phyloP scores from a whole-genome alignment of 2,888 invertebrate species.

The Clunio marinus region DNA sequence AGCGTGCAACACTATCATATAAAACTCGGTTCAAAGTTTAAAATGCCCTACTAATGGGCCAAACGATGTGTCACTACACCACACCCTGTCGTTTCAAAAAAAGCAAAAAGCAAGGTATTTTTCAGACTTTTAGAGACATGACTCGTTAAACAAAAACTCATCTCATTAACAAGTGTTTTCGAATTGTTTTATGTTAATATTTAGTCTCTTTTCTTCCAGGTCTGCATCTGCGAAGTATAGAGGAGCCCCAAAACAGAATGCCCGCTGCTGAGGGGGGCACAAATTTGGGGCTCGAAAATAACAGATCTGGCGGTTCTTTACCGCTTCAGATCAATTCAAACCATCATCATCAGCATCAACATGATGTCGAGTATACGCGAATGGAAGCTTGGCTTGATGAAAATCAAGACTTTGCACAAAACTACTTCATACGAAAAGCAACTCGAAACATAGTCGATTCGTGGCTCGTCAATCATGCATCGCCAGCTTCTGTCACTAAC shows the following conservation, averaged over 20 bases:
- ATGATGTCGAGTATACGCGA: conserved; percentile 81
- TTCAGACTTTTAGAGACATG: too few relatives aligned
- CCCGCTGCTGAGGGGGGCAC: conserved; percentile 62
- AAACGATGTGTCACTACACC: conserved; percentile 76
- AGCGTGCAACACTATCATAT: conserved; percentile 29
- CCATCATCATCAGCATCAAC: conserved; percentile 55
- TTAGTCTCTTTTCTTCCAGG: conserved; percentile 59
- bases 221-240: conserved; percentile 80
- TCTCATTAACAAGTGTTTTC: not conserved
- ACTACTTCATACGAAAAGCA: conserved; percentile 89
- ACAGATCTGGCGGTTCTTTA: conserved; percentile 53
- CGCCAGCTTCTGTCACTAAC: conserved; percentile 57
- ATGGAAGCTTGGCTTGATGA: conserved; percentile 96
- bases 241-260: conserved; percentile 66
- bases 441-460: conserved; percentile 88
- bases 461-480: conserved; percentile 87
- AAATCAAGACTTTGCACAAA: conserved; percentile 91
- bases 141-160: not conserved
- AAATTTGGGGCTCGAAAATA: conserved; percentile 62
- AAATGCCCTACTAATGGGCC: conserved; percentile 60
- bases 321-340: conserved; percentile 47
- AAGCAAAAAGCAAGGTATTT: conserved; percentile 55
- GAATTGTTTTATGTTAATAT: conserved; percentile 23
- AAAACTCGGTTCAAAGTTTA: conserved; percentile 33
- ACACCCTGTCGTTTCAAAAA: conserved; percentile 71